These are phyloP conservation scores for Hylia prasina DNA, from an alignment of 2,113 vertebrate genomes.

Conservation along the genomic window DNA sequence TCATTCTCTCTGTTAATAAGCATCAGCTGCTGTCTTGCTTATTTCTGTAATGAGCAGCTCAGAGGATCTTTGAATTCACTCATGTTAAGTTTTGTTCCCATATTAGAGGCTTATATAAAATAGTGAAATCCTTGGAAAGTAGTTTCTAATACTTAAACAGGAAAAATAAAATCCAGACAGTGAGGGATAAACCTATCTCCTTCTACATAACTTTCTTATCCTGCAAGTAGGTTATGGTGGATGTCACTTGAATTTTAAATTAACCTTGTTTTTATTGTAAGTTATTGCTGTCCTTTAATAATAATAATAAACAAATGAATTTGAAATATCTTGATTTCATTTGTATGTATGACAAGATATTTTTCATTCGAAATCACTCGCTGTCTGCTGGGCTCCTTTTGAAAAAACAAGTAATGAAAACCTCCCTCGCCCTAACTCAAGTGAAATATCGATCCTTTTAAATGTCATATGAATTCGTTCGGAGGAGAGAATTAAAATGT, in stretches of 20 bases:
- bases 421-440: fast-evolving
- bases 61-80: not conserved
- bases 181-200: not conserved
- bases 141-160: not conserved
- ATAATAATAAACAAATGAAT: not conserved
- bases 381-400: not conserved
- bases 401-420: fast-evolving
- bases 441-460: not conserved
- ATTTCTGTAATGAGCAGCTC: not conserved
- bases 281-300: not conserved
- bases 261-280: not conserved
- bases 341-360: not conserved
- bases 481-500: not conserved
- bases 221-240: not conserved
- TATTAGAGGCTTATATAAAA: not conserved
- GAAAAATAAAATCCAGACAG: not conserved
- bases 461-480: not conserved
- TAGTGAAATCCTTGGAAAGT: not conserved
- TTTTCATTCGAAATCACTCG: not conserved
- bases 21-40: not conserved
- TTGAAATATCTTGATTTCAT: not conserved
- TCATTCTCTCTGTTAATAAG: not conserved
- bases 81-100: not conserved
- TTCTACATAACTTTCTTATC: not conserved
- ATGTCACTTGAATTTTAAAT: not conserved